Percentiles rank a stretch among this genome's conserved stretches.
These are phyloP conservation scores for Micromys minutus DNA, from an alignment of 2,113 vertebrate species.

Conservation along the genomic window DNA sequence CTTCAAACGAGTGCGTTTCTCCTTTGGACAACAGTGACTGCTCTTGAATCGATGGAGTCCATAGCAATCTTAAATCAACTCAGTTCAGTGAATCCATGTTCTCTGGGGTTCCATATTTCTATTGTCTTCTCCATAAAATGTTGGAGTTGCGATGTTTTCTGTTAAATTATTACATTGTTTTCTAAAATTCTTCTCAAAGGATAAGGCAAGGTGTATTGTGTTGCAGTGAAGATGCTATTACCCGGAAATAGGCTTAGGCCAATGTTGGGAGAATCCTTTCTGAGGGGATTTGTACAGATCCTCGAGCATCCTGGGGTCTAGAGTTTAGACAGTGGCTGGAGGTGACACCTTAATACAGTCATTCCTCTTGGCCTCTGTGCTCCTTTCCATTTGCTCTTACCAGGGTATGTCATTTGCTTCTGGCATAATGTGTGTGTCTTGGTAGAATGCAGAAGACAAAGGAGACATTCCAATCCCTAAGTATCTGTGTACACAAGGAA, in stretches of 20 bases:
- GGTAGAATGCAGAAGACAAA: slow-evolving; percentile 13
- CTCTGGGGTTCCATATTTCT: not conserved
- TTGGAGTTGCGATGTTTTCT: not conserved
- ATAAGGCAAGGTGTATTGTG: not conserved
- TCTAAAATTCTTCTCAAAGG: not conserved
- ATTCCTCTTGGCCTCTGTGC: not conserved
- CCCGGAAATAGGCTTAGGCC: not conserved
- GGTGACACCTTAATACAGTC: not conserved
- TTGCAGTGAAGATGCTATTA: not conserved
- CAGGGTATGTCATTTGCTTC: not conserved
- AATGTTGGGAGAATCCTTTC: not conserved
- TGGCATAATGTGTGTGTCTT: not conserved
- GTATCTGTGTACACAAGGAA: not conserved
- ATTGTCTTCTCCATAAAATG: not conserved
- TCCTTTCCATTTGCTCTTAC: not conserved
- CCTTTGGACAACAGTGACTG: too few species aligned
- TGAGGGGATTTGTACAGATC: not conserved
- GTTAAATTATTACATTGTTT: not conserved
- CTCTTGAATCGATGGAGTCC: not conserved
- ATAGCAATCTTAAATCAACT: not conserved
- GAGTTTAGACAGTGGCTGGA: not conserved
- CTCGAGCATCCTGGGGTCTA: not conserved
- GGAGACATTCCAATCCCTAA: not conserved
- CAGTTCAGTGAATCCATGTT: not conserved
- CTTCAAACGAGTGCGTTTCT: not conserved